Evolutionary conservation across 2,888 invertebrate species (phyloP).

Genomic region (Venusia cambrica): DNA sequence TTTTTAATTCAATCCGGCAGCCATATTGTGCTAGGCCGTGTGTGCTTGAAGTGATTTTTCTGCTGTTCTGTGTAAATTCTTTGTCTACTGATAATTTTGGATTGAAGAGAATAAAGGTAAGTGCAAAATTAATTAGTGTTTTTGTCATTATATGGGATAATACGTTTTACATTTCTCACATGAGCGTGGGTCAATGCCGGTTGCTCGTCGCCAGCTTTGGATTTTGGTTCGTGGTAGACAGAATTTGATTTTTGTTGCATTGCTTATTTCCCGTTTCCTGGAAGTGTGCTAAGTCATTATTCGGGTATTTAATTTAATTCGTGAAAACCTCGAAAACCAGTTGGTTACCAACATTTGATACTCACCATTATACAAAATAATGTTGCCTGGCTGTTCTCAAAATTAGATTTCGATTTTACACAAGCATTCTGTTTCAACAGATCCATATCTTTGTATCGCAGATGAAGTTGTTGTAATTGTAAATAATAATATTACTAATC

Average conservation of each 20-base stretch:
- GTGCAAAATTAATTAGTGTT: constrained; percentile 54
- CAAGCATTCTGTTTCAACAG: too few relatives aligned
- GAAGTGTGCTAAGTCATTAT: too few relatives aligned
- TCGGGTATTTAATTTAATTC: background rate
- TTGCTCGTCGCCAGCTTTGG: constrained; percentile 24
- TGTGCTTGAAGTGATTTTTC: constrained; percentile 71
- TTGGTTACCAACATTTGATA: constrained; percentile 1
- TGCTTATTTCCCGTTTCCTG: too few relatives aligned
- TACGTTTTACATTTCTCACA: constrained; percentile 5
- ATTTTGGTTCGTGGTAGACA: too few relatives aligned
- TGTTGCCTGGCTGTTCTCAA: too few relatives aligned
- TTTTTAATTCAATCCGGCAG: constrained; percentile 72
- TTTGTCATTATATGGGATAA: constrained; percentile 53
- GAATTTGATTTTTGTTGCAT: too few relatives aligned
- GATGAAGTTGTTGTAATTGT: too few relatives aligned
- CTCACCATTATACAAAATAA: too few relatives aligned
- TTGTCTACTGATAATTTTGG: constrained; percentile 62
- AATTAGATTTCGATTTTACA: too few relatives aligned
- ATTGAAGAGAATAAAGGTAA: constrained; percentile 69
- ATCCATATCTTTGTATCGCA: too few relatives aligned
- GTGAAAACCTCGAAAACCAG: constrained; percentile 7
- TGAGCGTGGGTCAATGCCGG: constrained; percentile 37
- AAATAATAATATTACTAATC: too few relatives aligned
- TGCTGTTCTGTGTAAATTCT: constrained; percentile 66
- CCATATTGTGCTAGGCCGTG: constrained; percentile 79